Conservation (phyloP, 1,140 invertebrate species). For the fruit fly (Drosophila melanogaster) region Release_6_plus_ISO1_MT NT_037436.4:15008501-15009000, state of each 20-base stretch:
- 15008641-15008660: too few relatives aligned
- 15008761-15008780: not conserved
- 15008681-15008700: too few relatives aligned
- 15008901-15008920: slow-evolving; percentile 8
- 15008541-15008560: slow-evolving; percentile 12
- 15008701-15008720: not conserved
- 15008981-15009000: slow-evolving; percentile 27
- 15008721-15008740: not conserved
- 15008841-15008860: slow-evolving; percentile 18
- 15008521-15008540: not conserved
- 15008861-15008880: slow-evolving; percentile 16
- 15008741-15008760: not conserved
- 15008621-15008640: too few relatives aligned
- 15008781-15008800: slow-evolving; percentile 8
- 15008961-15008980: slow-evolving; percentile 25
- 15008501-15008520: slow-evolving; percentile 30
- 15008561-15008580: slow-evolving; percentile 8
- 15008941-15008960: not conserved
- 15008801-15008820: slow-evolving; percentile 14
- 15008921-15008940: not conserved
- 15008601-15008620: too few relatives aligned
- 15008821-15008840: slow-evolving; percentile 16
- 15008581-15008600: not conserved
- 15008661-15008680: too few relatives aligned
- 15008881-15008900: slow-evolving; percentile 6